Conservation (phyloP, 2,888 invertebrate genomes). For the Hymenopus coronatus region DNA sequence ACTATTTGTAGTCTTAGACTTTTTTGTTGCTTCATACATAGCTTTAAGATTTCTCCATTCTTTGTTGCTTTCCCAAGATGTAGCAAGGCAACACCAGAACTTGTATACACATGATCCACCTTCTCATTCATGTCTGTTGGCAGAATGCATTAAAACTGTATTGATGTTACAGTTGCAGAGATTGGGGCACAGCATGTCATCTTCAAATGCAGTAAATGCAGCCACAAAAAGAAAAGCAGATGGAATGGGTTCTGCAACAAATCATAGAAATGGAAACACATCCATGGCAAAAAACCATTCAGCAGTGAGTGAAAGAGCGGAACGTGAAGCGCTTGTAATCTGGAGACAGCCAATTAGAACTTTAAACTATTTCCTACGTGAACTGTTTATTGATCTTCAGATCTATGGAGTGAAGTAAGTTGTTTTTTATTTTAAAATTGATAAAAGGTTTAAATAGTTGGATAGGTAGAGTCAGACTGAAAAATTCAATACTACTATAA, state of each 20-base stretch:
- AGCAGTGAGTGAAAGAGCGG: conserved; percentile 49
- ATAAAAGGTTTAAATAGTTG: background rate
- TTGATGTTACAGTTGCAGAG: conserved; percentile 57
- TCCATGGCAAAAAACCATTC: background rate
- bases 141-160: background rate
- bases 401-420: conserved; percentile 59
- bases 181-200: conserved; percentile 62
- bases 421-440: background rate
- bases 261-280: conserved; percentile 42
- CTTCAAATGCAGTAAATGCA: conserved; percentile 41
- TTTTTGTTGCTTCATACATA: no score
- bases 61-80: no score
- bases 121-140: no score
- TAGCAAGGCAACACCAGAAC: no score
- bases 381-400: conserved; percentile 63
- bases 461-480: no score
- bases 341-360: conserved; percentile 80
- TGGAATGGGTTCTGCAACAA: conserved; percentile 31
- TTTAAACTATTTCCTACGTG: conserved; percentile 73
- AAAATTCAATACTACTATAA: no score
- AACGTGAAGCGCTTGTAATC: conserved; percentile 66
- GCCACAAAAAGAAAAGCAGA: conserved; percentile 42
- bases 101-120: no score
- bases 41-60: no score
- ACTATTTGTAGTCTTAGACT: no score